Percentiles rank a stretch among this genome's conserved stretches.
phyloP scores from a whole-genome alignment of 2,113 vertebrate genomes.

The Lophura nycthemera region DNA sequence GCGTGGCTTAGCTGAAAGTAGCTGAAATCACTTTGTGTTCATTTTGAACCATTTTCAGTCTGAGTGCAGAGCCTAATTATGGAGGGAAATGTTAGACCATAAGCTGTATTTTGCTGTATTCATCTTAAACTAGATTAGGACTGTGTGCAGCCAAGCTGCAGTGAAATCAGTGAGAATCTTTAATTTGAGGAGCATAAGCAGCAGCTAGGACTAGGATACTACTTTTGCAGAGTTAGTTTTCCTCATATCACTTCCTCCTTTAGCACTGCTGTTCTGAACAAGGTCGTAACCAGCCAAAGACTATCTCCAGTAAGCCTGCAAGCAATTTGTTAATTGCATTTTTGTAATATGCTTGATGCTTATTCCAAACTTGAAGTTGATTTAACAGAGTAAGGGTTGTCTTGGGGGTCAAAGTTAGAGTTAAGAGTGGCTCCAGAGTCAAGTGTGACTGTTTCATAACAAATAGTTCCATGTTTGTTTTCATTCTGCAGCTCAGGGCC shows the following conservation, averaged over 20 bases:
- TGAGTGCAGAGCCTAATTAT: background rate
- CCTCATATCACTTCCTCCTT: accelerated
- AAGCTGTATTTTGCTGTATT: background rate
- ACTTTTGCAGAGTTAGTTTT: background rate
- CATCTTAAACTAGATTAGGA: background rate
- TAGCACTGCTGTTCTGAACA: background rate
- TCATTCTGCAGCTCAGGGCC: background rate
- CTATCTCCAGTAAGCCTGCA: background rate
- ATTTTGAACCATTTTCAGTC: background rate
- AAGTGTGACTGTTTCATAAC: background rate
- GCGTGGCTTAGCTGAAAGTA: background rate
- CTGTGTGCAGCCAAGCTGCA: background rate
- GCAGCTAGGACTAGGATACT: background rate
- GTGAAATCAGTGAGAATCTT: background rate
- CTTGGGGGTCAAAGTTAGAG: background rate
- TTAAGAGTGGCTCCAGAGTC: background rate
- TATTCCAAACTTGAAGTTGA: background rate
- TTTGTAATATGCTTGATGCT: background rate
- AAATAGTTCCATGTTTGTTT: background rate
- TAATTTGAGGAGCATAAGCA: background rate
- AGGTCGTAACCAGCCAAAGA: background rate
- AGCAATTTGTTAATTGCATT: background rate
- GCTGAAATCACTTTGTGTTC: background rate
- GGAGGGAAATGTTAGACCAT: background rate
- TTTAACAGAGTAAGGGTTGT: background rate